Evolutionary conservation across 2,113 vertebrate species (phyloP).

Genomic region (Toxotes jaculatrix): DNA sequence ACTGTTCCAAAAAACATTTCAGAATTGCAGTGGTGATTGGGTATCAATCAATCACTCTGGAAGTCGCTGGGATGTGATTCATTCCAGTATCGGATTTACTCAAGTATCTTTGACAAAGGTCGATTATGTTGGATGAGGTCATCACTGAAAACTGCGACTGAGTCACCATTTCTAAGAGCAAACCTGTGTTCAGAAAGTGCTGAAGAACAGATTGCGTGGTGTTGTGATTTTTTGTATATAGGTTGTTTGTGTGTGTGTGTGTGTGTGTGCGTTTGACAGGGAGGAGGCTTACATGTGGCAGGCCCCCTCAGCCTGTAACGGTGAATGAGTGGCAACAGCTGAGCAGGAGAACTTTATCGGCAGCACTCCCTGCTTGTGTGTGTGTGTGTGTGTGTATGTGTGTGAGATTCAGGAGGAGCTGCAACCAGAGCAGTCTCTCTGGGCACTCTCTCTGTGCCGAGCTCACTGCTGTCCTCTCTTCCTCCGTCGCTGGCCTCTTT

Average conservation of each 20-base stretch:
- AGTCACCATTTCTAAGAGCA: constrained; percentile 16
- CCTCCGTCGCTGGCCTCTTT: constrained; percentile 59
- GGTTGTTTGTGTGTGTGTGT: not conserved
- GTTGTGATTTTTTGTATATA: constrained; percentile 35
- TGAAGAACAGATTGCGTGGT: constrained; percentile 21
- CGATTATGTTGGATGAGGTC: constrained; percentile 52
- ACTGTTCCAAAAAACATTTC: not conserved
- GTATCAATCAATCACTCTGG: constrained; percentile 44
- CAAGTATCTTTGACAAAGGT: constrained; percentile 45
- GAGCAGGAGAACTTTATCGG: constrained; percentile 83
- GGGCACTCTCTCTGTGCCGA: constrained; percentile 48
- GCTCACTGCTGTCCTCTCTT: constrained; percentile 65
- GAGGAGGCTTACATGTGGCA: constrained; percentile 44
- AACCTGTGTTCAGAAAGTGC: constrained; percentile 12
- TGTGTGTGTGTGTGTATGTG: constrained; percentile 10
- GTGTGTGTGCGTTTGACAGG: constrained; percentile 31
- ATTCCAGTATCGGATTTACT: constrained; percentile 53
- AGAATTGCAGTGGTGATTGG: constrained; percentile 6
- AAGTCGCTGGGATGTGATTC: constrained; percentile 35
- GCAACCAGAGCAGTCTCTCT: constrained; percentile 76
- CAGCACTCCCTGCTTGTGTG: constrained; percentile 54
- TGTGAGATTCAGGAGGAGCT: constrained; percentile 73
- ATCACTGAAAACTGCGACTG: constrained; percentile 25
- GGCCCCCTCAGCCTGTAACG: constrained; percentile 54
- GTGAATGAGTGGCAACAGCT: constrained; percentile 86